Evolutionary conservation across 1,140 invertebrate species (phyloP), one percentile per base, ranked within the genome.

Genomic region (Plutomurus gul): DNA sequence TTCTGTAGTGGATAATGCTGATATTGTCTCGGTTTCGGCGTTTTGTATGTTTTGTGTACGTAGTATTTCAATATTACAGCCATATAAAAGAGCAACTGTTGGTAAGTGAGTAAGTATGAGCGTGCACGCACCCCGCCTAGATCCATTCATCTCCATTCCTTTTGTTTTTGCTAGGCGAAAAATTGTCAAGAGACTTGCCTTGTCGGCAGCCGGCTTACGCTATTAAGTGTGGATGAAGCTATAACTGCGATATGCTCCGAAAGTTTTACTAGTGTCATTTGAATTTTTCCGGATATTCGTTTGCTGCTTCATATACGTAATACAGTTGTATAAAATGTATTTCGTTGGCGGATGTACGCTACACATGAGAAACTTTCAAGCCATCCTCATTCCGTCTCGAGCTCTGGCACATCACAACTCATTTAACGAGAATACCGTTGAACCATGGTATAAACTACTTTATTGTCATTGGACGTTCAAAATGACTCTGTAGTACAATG

Each of bases 171-270:
- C 27, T 65, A 33, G 13, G 56, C 11, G 56, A 33, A 65, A 65
- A 65, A 65, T 65, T 65, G 56, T 65, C 56, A 65, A 27, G 56
- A 65, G 56, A 65, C 56, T 65, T 65, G 56, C 56, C 27, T 65
- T 65, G 25, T 27, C 56, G 56, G 56, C 56, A 65, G 22, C 36
- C 56, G 56, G 56, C 56, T 65, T 65, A 22, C 11, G 56, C 56
- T 30, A 33, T 65, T 65, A 65, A 65, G 27, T 36, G 30, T 16
- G 27, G 56, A 65, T 65, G 56, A 65, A 65, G 27, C 56, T 30
- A 65, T 30, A 33, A 65, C 51, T 60, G 56, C 25, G 56, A 65
- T 65, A 33, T 65, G 13, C 30, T 30, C 39, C 39, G n/a, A 13
- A 11, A 16, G 30, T 65, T 65, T 65, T 65, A 65, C 56, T 65